Percentiles rank a stretch among this genome's conserved stretches.
Conservation (phyloP, 2,888 invertebrate species). For the Zele albiditarsus region DNA sequence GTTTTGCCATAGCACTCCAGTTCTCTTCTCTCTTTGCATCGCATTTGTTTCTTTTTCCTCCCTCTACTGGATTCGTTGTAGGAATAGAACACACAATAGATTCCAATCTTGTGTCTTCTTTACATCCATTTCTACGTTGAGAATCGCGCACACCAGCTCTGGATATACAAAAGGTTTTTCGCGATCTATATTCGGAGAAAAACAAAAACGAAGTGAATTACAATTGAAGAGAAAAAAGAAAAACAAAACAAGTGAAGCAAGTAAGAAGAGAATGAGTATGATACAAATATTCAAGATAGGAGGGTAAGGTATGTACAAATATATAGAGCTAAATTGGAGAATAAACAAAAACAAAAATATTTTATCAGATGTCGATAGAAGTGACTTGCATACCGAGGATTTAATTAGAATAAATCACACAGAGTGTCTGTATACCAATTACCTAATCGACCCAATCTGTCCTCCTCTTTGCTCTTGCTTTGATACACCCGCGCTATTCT, state of each 20-base stretch:
- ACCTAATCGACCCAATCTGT: constrained; percentile 57
- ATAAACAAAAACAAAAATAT: constrained; percentile 20
- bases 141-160: constrained; percentile 23
- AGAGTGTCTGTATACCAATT: constrained; percentile 52
- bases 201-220: constrained; percentile 43
- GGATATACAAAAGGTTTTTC: constrained; percentile 3
- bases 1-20: constrained; percentile 25
- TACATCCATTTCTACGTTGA: constrained; percentile 39
- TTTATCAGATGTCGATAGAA: constrained; percentile 51
- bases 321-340: constrained; percentile 5
- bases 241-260: constrained; percentile 15
- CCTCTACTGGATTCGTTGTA: constrained; percentile 13
- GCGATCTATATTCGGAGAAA: neutral
- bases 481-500: constrained; percentile 3
- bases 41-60: neutral
- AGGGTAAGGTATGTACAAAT: constrained; percentile 13
- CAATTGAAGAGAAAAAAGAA: constrained; percentile 29
- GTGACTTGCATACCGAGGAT: constrained; percentile 46
- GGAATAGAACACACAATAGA: constrained; percentile 31
- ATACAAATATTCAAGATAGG: constrained; percentile 17
- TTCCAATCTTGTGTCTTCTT: constrained; percentile 33
- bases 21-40: neutral
- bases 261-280: constrained; percentile 11
- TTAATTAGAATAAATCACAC: constrained; percentile 64
- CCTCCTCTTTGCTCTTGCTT: constrained; percentile 42